Evolutionary conservation across 2,797 vertebrate genomes (phyloP).

Genomic region (Acanthurus leucopareius): DNA sequence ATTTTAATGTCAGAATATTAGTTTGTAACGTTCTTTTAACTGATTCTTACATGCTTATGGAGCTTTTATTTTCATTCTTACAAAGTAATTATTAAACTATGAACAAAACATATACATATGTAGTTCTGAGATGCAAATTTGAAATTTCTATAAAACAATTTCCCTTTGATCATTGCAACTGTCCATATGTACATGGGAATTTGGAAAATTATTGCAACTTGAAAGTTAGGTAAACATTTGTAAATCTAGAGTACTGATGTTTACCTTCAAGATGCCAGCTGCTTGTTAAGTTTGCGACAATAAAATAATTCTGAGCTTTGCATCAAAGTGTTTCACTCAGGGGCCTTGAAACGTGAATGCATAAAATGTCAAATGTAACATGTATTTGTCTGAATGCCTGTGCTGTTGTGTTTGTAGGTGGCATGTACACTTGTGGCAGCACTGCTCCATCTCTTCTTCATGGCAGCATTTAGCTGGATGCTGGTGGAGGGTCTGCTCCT

Average conservation of each 20-base stretch:
- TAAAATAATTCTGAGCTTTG: neutral
- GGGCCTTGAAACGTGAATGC: neutral
- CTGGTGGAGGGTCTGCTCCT: slow-evolving; percentile 88
- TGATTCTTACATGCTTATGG: neutral
- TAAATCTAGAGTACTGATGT: neutral
- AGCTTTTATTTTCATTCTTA: neutral
- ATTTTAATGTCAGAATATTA: no score
- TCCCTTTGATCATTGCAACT: neutral
- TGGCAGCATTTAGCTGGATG: slow-evolving; percentile 90
- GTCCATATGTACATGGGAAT: neutral
- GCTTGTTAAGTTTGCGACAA: neutral
- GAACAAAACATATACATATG: neutral
- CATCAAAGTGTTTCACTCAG: neutral
- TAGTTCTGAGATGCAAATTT: neutral
- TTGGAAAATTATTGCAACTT: neutral
- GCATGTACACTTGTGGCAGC: slow-evolving; percentile 87
- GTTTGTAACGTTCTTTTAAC: neutral
- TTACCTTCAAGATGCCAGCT: neutral
- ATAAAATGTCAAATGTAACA: neutral
- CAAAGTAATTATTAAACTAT: neutral
- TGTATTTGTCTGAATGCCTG: neutral
- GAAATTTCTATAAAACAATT: neutral
- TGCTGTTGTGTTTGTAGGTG: slow-evolving; percentile 72
- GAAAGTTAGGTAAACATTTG: neutral
- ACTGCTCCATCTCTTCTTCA: slow-evolving; percentile 89